Base-by-base conservation (phyloP, 2,113 vertebrate species). In the Cheilinus undulatus region DNA sequence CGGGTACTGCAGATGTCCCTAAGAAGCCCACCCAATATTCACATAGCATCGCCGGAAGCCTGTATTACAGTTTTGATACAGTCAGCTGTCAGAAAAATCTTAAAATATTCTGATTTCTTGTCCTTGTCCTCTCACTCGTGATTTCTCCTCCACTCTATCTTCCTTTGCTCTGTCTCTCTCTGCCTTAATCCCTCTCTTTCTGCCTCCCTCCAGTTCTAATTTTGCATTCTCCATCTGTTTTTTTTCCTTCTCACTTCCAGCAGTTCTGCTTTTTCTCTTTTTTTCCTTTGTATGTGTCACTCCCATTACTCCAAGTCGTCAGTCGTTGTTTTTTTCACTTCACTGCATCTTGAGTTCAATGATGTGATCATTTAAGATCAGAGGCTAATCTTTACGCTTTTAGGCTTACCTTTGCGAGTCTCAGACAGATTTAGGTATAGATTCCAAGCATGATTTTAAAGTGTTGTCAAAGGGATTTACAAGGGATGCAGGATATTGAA, bases 101-200 rank as follows among this genome's bases (percentile, higher is more conserved):
- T 76, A 64, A 87, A 84, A 80, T 83, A 88, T 72, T 82, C 61
- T n/a, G 75, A 73, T 82, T 87, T 73, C 64, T 73, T 36, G 72
- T 81, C 65, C 83, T 88, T 88, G 83, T 82, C 54, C 69, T 80
- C 71, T 87, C 67, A 69, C 27, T 68, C 71, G 36, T 12, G 42
- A 73, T 84, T 84, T 78, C 60, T 68, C 66, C 65, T 81, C 64
- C 69, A 46, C 54, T 78, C 51, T 57, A 22, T 80, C 62, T 72
- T 78, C 32, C 36, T 34, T 65, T 49, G 69, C 22, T 8, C 58
- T 24, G 61, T 60, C 57, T 72, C 54, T 46, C 78, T 69, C 40
- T 12, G 40, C 76, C 77, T 70, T 85, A 86, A 86, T 83, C 71
- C 61, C 61, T 71, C 66, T 74, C 50, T 69, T 69, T 53, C 67